Evolutionary conservation across 2,113 vertebrate species (phyloP).

Genomic region (Anolis sagrei): DNA sequence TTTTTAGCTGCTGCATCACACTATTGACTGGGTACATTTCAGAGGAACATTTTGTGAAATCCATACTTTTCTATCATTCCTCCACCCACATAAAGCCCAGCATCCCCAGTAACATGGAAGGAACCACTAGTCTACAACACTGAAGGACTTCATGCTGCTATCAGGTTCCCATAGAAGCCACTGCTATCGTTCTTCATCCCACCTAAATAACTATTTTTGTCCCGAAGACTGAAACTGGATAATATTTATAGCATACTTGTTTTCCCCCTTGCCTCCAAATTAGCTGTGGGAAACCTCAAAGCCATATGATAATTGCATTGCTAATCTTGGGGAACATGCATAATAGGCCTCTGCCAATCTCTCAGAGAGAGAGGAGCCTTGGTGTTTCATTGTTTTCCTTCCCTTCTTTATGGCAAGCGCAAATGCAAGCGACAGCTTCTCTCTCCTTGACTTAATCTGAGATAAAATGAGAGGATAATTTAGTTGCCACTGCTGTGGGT

Average conservation of each 20-base stretch:
- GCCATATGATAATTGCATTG: neutral
- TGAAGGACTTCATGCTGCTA: too few species aligned
- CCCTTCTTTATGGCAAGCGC: neutral
- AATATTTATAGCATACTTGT: neutral
- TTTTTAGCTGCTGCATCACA: too few species aligned
- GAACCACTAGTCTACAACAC: neutral
- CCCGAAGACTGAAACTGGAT: neutral
- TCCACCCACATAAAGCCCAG: too few species aligned
- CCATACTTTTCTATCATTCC: too few species aligned
- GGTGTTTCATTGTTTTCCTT: neutral
- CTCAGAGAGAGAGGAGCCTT: neutral
- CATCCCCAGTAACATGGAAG: too few species aligned
- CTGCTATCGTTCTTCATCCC: too few species aligned
- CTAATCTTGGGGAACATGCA: neutral
- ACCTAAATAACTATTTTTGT: neutral
- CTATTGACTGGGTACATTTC: too few species aligned
- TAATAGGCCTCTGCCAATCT: too few species aligned
- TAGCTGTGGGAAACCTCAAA: neutral
- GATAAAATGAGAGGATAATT: neutral
- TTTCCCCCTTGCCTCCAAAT: neutral
- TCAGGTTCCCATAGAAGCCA: too few species aligned
- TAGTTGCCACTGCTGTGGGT: neutral
- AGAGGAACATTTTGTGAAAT: too few species aligned
- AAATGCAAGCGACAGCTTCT: neutral
- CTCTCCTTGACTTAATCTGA: neutral